phyloP scores from a whole-genome alignment of 2,113 vertebrate species.

The Pao palembangensis region DNA sequence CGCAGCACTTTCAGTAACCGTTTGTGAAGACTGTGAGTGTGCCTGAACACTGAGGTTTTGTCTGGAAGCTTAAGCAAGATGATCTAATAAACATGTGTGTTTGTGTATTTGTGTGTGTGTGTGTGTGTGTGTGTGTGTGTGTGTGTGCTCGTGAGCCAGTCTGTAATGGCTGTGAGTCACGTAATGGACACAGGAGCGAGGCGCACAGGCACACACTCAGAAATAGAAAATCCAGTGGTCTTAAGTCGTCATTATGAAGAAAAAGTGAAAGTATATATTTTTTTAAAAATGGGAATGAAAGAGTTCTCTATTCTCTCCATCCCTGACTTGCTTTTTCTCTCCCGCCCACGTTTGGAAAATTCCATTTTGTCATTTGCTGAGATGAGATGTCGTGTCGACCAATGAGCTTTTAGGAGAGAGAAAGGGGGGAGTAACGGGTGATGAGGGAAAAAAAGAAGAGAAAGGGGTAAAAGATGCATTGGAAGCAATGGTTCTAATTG shows the following conservation, averaged over 20 bases:
- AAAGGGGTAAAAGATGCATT: background rate
- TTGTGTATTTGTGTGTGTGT: slow-evolving; percentile 11
- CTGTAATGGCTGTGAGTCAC: slow-evolving; percentile 52
- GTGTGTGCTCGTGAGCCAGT: slow-evolving; percentile 10
- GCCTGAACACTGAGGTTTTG: slow-evolving; percentile 38
- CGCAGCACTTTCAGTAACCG: slow-evolving; percentile 7
- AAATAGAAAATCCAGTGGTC: slow-evolving; percentile 71
- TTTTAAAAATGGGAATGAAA: slow-evolving; percentile 59
- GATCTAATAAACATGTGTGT: slow-evolving; percentile 44
- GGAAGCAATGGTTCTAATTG: slow-evolving; percentile 44
- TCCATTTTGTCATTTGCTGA: slow-evolving; percentile 74
- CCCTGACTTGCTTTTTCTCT: slow-evolving; percentile 52
- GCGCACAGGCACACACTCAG: slow-evolving; percentile 31
- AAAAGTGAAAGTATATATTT: slow-evolving; percentile 61
- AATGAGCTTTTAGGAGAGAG: slow-evolving; percentile 37
- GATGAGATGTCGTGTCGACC: slow-evolving; percentile 51
- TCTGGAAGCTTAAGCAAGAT: slow-evolving; percentile 34
- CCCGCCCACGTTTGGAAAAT: slow-evolving; percentile 71
- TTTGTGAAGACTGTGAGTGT: slow-evolving; percentile 11
- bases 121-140: background rate
- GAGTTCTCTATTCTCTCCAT: slow-evolving; percentile 66
- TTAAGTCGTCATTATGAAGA: slow-evolving; percentile 69
- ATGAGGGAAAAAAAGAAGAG: slow-evolving; percentile 18
- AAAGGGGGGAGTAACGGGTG: slow-evolving; percentile 17
- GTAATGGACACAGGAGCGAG: slow-evolving; percentile 39